Evolutionary conservation across 2,797 vertebrate species (phyloP), one percentile per base, ranked within the genome.

Genomic region (Sphenodon punctatus): DNA sequence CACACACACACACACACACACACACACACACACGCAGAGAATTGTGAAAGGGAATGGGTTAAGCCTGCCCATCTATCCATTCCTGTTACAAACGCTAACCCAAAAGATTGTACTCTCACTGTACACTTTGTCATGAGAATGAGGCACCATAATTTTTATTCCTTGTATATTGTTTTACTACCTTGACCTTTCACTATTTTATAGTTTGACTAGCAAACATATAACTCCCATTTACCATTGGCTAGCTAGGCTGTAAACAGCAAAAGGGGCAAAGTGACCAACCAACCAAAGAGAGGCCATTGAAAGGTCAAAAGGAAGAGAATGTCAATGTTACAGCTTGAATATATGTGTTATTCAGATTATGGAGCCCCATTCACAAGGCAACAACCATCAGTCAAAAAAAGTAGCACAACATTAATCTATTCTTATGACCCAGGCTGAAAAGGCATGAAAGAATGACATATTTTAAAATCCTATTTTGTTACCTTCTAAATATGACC

Each of bases 141-240:
- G 73, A 90, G 22, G 46, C 46, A 84, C 51, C 27, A 86, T 22
- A 48, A 71, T 66, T 92, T 93, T 89, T 76, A 71, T 45, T 48
- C 49, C 30, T 92, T 85, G 85, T 85, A 70, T 73, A 81, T 13
- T 89, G 14, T 60, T 92, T 93, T 92, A 78, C 69, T 91, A 85
- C 20, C 77, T 70, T 87, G 92, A 68, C 60, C 56, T 65, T 92
- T 93, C 63, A 60, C 6, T 81, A 89, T 92, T 92, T 67, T 76
- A 80, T 75, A 32, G 12, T 74, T 88, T 90, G 78, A 88, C 84
- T 91, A 75, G 61, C 60, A 95, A 94, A 90, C 46, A 91, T 86
- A 92, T 88, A 80, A 83, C 90, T 81, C 76, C 59, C 58, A 8
- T 67, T 49, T 34, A 59, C 36, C 80, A 70, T 71, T 89, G 65